These are phyloP conservation scores for Drosophila neocordata DNA, from an alignment of 1,140 invertebrate genomes.

Conservation along the genomic window DNA sequence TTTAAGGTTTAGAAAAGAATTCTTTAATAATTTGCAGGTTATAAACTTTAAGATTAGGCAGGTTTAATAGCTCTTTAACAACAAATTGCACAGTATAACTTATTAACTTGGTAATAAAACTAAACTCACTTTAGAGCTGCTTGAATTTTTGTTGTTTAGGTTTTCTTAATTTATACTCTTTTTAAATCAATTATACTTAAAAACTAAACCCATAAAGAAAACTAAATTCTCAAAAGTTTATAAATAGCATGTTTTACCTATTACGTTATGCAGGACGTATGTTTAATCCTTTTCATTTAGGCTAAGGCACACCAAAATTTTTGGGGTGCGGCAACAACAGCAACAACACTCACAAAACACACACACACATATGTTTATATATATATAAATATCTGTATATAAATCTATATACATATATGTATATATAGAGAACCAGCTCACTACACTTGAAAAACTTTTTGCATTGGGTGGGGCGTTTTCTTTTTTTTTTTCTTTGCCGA, in stretches of 20 bases:
- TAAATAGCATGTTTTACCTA: neutral
- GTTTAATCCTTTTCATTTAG: constrained; percentile 70
- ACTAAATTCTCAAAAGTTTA: neutral
- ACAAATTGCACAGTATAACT: too few species aligned
- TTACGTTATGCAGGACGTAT: neutral
- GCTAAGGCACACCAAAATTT: constrained; percentile 44
- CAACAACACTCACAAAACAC: constrained; percentile 36
- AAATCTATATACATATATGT: neutral
- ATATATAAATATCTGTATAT: neutral
- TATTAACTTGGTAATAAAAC: too few species aligned
- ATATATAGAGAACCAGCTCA: constrained; percentile 32
- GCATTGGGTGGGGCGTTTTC: constrained; percentile 69
- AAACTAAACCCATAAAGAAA: neutral
- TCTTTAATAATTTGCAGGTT: too few species aligned
- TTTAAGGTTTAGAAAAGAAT: too few species aligned
- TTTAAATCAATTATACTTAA: neutral
- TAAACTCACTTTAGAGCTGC: too few species aligned
- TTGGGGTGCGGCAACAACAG: constrained; percentile 65
- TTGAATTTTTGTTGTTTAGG: too few species aligned
- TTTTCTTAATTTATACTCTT: neutral
- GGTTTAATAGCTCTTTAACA: too few species aligned
- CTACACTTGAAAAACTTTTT: constrained; percentile 74
- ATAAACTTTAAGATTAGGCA: too few species aligned
- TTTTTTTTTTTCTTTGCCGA: constrained; percentile 34
- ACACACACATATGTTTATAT: constrained; percentile 20